A percentile compares a stretch with the other conserved stretches of the same genome.
Evolutionary conservation across 2,113 vertebrate genomes (phyloP).

Genomic region (Xenotilapia caudafasciata): DNA sequence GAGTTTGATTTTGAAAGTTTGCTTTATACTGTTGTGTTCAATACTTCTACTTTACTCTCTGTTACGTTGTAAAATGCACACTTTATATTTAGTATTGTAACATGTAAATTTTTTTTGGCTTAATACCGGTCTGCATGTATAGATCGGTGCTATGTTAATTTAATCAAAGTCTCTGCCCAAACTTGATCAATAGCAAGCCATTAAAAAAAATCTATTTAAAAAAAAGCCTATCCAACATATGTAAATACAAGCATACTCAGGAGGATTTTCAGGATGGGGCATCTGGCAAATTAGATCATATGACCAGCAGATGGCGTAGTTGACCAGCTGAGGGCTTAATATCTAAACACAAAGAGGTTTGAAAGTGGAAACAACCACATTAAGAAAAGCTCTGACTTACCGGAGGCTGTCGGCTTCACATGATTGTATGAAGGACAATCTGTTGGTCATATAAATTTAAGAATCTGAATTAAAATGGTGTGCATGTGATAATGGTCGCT

Average conservation of each 20-base stretch:
- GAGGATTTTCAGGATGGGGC: not conserved
- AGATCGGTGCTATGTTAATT: not conserved
- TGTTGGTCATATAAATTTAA: not conserved
- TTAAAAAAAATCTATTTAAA: not conserved
- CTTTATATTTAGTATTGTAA: not conserved
- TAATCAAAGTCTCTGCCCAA: not conserved
- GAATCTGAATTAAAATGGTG: not conserved
- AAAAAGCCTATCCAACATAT: not conserved
- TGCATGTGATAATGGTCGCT: not conserved
- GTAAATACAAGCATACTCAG: not conserved
- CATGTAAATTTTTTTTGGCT: conserved; percentile 6
- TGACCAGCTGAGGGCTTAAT: not conserved
- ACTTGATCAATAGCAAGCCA: not conserved
- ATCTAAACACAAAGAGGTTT: not conserved
- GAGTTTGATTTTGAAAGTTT: not conserved
- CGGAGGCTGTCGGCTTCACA: not conserved
- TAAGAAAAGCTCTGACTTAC: not conserved
- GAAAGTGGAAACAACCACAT: not conserved
- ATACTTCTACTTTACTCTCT: not conserved
- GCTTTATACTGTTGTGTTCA: not conserved
- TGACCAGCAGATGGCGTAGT: conserved; percentile 30
- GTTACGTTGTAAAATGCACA: not conserved
- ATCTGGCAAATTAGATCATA: not conserved
- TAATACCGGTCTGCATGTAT: conserved; percentile 40
- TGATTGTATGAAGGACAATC: not conserved